Conservation (phyloP, 2,113 vertebrate species). For the Entosphenus tridentatus region DNA sequence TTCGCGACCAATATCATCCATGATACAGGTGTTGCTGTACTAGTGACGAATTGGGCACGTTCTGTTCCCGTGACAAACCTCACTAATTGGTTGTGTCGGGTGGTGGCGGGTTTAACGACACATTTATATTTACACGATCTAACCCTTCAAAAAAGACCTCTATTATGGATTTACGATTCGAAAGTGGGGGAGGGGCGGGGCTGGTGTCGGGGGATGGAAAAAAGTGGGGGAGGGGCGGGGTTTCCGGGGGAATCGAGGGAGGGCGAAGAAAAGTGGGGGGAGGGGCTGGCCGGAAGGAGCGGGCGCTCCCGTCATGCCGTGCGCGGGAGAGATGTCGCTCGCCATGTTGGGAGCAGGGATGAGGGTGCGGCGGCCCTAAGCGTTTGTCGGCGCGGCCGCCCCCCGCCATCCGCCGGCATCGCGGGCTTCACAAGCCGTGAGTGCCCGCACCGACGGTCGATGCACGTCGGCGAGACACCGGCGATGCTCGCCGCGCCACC, state of each 20-base stretch:
- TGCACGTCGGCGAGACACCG: no score
- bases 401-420: conserved; percentile 3
- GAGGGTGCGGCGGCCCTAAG: neutral
- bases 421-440: neutral
- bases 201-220: neutral
- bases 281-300: neutral
- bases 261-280: neutral
- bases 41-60: no score
- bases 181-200: neutral
- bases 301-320: conserved; percentile 8
- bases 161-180: no score
- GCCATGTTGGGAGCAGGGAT: conserved; percentile 15
- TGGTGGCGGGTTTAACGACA: no score
- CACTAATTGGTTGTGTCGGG: no score
- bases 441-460: no score
- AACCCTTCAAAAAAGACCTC: no score
- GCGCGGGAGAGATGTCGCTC: conserved; percentile 10
- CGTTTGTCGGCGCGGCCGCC: neutral
- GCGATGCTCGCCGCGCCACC: neutral
- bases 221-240: neutral
- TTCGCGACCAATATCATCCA: no score
- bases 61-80: no score
- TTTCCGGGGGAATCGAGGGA: neutral
- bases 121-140: no score
- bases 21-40: no score